A percentile compares a stretch with the other conserved stretches of the same genome.
These are phyloP conservation scores for Heteractis magnifica DNA, from an alignment of 92 coral and sea anemone species.

Conservation along the genomic window DNA sequence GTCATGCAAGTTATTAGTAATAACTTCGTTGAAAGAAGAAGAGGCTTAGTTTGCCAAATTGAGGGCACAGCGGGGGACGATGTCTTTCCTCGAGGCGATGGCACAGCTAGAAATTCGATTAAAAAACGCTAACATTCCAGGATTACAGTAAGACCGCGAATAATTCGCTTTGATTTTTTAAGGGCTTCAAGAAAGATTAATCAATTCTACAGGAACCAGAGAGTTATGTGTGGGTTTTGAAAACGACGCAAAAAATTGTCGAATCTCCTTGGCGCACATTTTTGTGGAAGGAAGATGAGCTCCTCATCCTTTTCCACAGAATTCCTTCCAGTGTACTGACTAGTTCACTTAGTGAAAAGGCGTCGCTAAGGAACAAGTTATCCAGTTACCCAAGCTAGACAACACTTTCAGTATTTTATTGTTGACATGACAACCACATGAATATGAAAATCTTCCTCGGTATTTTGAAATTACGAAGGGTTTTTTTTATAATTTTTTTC, in stretches of 20 bases:
- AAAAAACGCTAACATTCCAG: not conserved
- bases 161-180: not conserved
- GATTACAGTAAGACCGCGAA: not conserved
- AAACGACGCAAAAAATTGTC: not conserved
- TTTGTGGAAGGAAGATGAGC: conserved; percentile 5
- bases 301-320: not conserved
- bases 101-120: not conserved
- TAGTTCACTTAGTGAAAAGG: not conserved
- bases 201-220: not conserved
- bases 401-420: too few relatives aligned
- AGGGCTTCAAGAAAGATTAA: not conserved
- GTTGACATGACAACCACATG: not conserved
- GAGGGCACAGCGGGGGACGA: not conserved
- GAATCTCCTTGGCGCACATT: not conserved
- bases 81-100: not conserved
- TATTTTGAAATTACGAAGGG: too few relatives aligned
- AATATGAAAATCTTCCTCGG: too few relatives aligned
- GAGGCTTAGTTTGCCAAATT: not conserved
- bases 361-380: not conserved
- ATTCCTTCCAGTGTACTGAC: not conserved
- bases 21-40: not conserved
- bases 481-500: too few relatives aligned
- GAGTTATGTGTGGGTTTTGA: conserved; percentile 1
- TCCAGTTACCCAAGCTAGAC: too few relatives aligned
- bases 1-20: not conserved